phyloP scores from a whole-genome alignment of 2,797 vertebrate genomes.

The Melanotaenia trifasciata region DNA sequence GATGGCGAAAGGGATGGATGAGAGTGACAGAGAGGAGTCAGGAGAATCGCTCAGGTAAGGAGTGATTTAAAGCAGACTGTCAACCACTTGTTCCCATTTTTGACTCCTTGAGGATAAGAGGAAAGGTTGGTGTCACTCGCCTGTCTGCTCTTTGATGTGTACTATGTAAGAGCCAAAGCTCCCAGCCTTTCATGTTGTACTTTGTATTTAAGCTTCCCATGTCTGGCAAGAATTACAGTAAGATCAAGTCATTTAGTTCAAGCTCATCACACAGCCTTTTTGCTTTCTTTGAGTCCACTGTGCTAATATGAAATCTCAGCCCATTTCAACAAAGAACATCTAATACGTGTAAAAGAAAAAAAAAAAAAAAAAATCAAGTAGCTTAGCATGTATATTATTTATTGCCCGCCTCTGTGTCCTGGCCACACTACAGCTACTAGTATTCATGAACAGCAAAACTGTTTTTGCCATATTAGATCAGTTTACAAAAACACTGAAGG shows the following conservation, averaged over 20 bases:
- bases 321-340: conserved; percentile 25
- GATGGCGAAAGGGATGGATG: neutral
- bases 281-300: conserved; percentile 34
- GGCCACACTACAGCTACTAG: no score
- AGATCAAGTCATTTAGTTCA: conserved; percentile 61
- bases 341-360: neutral
- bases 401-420: neutral
- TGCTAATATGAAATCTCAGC: conserved; percentile 19
- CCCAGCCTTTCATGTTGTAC: conserved; percentile 64
- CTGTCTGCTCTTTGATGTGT: conserved; percentile 70
- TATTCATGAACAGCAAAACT: neutral
- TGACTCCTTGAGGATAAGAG: conserved; percentile 67
- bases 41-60: conserved; percentile 33
- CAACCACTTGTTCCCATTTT: conserved; percentile 51
- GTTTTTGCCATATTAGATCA: no score
- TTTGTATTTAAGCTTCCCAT: conserved; percentile 55
- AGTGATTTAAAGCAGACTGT: conserved; percentile 51
- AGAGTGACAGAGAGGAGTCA: conserved; percentile 11
- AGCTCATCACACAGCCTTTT: conserved; percentile 60
- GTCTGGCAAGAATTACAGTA: conserved; percentile 56
- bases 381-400: no score
- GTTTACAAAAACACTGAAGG: neutral
- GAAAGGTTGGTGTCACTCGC: conserved; percentile 55
- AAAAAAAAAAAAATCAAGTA: neutral
- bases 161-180: conserved; percentile 49